Conservation (phyloP, 2,797 vertebrate species). For the Sciurus vulgaris region DNA sequence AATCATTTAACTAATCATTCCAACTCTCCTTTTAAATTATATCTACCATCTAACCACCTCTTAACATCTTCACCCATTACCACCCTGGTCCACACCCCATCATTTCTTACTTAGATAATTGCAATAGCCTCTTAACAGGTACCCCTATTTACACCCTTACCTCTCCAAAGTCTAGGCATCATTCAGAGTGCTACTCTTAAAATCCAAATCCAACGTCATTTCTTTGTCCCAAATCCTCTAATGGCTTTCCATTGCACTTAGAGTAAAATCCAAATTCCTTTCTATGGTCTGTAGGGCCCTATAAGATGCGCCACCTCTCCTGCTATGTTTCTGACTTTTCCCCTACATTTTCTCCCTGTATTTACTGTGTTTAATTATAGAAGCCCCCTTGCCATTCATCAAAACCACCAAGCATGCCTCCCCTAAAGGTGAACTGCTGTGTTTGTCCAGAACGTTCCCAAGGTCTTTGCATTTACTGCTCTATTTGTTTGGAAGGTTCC, state of each 20-base stretch:
- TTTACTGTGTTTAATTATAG: background rate
- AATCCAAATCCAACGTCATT: background rate
- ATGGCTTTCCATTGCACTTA: background rate
- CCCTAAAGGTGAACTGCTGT: background rate
- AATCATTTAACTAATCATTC: conserved; percentile 53
- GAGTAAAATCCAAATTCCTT: background rate
- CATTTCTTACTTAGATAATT: conserved; percentile 75
- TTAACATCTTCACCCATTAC: conserved; percentile 55
- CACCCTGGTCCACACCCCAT: conserved; percentile 46
- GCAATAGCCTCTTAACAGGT: conserved; percentile 21
- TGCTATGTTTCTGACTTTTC: background rate
- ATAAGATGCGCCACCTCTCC: background rate
- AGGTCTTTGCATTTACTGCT: background rate
- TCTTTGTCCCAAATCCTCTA: background rate
- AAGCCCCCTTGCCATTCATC: background rate
- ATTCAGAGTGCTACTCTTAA: background rate
- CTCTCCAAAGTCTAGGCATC: background rate
- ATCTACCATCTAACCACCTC: conserved; percentile 62
- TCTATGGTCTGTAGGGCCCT: background rate
- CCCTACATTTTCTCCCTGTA: background rate
- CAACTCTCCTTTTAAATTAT: conserved; percentile 62
- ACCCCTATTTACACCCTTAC: background rate
- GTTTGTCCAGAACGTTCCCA: background rate
- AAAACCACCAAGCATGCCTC: background rate
- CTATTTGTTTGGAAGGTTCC: background rate